Evolutionary conservation across 2,113 vertebrate genomes (phyloP).

Genomic region (Platichthys stellatus): DNA sequence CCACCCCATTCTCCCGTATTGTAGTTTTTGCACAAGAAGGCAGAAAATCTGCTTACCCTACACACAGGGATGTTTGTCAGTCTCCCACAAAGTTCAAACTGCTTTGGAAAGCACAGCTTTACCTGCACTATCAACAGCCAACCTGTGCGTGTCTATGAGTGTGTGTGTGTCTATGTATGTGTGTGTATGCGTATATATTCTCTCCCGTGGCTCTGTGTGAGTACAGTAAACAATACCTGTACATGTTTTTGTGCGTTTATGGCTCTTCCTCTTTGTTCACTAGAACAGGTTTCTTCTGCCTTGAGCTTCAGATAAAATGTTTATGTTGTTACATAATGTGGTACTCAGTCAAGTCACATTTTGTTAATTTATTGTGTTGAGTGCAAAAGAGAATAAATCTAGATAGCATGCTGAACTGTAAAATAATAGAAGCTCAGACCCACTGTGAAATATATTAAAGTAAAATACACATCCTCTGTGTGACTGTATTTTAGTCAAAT

Average conservation of each 20-base stretch:
- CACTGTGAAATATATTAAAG: neutral
- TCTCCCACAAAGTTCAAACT: conserved; percentile 71
- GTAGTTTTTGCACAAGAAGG: conserved; percentile 75
- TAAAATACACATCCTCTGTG: neutral
- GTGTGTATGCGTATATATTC: conserved; percentile 1
- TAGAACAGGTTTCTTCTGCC: conserved; percentile 23
- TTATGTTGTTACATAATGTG: neutral
- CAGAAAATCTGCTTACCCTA: conserved; percentile 81
- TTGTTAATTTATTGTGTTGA: neutral
- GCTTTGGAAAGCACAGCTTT: conserved; percentile 69
- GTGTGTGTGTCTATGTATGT: neutral
- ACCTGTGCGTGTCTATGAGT: conserved; percentile 18
- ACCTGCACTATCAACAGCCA: conserved; percentile 65
- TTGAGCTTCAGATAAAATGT: neutral
- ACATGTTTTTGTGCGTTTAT: conserved; percentile 6
- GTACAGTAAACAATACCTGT: conserved; percentile 51
- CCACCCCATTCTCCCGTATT: conserved; percentile 52
- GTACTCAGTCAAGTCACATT: conserved; percentile 6
- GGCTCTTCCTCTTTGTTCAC: conserved; percentile 33
- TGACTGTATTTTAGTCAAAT: neutral
- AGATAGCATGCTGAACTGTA: neutral
- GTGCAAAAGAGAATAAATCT: neutral
- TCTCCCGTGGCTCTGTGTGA: neutral
- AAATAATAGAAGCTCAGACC: neutral
- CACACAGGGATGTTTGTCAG: conserved; percentile 68